Percentiles rank a stretch among this genome's conserved stretches.
These are phyloP conservation scores for Passer montanus DNA, from an alignment of 2,113 vertebrate species.

Conservation along the genomic window DNA sequence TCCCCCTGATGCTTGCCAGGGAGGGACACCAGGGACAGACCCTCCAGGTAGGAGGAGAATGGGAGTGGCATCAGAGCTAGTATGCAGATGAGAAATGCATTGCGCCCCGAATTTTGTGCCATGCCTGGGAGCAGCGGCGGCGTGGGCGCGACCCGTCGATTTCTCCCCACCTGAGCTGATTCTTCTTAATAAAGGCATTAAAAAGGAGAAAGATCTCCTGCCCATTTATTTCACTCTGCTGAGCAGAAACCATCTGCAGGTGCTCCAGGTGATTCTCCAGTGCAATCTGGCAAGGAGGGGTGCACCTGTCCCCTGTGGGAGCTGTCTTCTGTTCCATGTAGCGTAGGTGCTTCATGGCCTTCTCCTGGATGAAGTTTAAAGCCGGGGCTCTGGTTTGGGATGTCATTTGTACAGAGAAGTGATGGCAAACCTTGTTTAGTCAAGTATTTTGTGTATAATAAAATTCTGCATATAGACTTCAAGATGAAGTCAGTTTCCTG, in stretches of 20 bases:
- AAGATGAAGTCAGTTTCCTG: not conserved
- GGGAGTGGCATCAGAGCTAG: too few species aligned
- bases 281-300: accelerated
- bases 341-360: accelerated
- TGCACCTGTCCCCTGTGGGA: accelerated
- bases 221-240: not conserved
- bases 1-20: too few species aligned
- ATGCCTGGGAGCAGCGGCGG: too few species aligned
- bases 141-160: too few species aligned
- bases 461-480: not conserved
- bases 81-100: too few species aligned
- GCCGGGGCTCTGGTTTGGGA: not conserved
- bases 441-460: not conserved
- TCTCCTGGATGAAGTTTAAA: too few species aligned
- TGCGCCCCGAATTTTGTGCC: too few species aligned
- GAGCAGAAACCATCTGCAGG: accelerated
- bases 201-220: too few species aligned
- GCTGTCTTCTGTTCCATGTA: accelerated
- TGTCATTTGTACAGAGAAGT: accelerated
- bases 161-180: too few species aligned
- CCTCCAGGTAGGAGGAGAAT: too few species aligned
- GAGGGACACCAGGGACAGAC: too few species aligned
- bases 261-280: accelerated
- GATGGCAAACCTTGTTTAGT: not conserved
- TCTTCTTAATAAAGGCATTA: too few species aligned